Evolutionary conservation across 2,113 vertebrate species (phyloP), one percentile per base, ranked within the genome.

Genomic region (Pluvialis apricaria): DNA sequence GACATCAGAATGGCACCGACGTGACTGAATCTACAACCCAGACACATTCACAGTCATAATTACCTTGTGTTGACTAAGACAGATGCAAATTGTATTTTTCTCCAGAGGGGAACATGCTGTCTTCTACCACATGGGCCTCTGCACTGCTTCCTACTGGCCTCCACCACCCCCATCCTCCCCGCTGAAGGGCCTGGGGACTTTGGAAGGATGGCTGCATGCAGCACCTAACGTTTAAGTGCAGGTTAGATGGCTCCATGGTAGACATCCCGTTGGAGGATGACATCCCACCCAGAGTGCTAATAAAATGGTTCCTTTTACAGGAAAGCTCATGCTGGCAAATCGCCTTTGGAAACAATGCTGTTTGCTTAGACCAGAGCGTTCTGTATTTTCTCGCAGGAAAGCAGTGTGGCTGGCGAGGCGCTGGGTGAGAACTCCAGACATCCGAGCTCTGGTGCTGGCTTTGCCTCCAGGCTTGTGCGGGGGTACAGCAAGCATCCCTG

Each of bases 321-420:
- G 85, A 96, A 96, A 83, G 38, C 34, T 94, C 92, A 92, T 2
- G 87, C 90, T 96, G 84, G 25, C 44, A 95, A 92, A 95, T 94
- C 96, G 93, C 95, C 62, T 90, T 93, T 79, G 85, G 42, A 93
- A 95, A 96, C 92, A 97, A 96, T 92, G 82, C 64, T 86, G 85
- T 88, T 94, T 94, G 32, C 78, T 93, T 80, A 91, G 82, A 82
- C 70, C 66, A 72, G 84, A 94, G 82, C 70, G 77, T 45, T 84
- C 44, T 68, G 83, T 70, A 28, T 91, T 88, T 87, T 81, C 84
- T 82, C 0, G 2, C 58, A 91, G 82, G 47, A 94, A 61, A 70
- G 51, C 94, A 94, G 47, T 1, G 34, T 64, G 61, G 36, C 81
- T 82, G 92, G 62, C 4, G 4, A 72, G 70, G 47, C 12, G 1